Conservation (phyloP, 2,113 vertebrate species). For the Strix aluco region DNA sequence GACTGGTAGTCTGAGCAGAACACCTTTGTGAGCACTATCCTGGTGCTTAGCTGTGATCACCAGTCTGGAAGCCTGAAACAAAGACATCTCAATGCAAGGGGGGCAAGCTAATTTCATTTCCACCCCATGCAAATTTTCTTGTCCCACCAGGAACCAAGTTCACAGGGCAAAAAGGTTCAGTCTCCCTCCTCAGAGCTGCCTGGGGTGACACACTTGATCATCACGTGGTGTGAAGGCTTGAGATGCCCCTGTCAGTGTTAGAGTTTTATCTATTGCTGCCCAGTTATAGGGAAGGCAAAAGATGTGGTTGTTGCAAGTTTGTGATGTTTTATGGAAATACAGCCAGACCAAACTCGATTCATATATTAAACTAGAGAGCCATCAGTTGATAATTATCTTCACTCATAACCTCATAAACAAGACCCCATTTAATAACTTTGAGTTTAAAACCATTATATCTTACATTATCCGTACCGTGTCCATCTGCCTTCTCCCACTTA, state of each 20-base stretch:
- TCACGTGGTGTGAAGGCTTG: background rate
- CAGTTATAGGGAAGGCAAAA: background rate
- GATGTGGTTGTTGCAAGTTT: background rate
- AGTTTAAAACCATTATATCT: background rate
- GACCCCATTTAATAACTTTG: background rate
- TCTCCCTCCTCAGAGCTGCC: background rate
- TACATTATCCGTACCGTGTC: background rate
- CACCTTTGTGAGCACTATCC: background rate
- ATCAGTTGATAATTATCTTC: background rate
- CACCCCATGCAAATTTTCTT: background rate
- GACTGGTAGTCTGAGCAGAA: background rate
- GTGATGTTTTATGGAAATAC: background rate
- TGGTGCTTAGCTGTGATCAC: background rate
- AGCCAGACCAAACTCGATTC: background rate
- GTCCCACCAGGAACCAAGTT: background rate
- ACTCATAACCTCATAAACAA: background rate
- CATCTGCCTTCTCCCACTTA: background rate
- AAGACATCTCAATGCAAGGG: background rate
- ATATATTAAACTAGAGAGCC: background rate
- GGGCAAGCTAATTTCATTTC: background rate
- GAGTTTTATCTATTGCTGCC: background rate
- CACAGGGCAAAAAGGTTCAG: background rate
- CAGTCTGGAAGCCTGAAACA: background rate
- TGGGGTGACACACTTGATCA: background rate
- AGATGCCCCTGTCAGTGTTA: background rate